Conservation (phyloP, 2,113 vertebrate genomes). For the Cettia cetti region DNA sequence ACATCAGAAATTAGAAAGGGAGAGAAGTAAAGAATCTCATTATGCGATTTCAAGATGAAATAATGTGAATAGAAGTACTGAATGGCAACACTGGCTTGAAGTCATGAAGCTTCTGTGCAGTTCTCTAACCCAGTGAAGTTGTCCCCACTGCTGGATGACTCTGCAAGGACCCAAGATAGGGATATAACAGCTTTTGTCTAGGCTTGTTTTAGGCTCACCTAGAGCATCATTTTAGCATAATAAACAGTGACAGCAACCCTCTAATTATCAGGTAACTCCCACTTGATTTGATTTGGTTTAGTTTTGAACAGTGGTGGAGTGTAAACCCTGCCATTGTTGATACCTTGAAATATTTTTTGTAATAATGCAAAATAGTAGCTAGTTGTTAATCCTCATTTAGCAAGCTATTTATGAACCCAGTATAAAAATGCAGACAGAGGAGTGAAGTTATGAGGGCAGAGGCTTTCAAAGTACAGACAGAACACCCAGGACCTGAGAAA, state of each 20-base stretch:
- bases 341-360: background rate
- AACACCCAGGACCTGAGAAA: background rate
- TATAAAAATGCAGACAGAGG: background rate
- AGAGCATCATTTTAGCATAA: background rate
- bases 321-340: background rate
- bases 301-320: background rate
- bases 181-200: background rate
- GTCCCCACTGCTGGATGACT: background rate
- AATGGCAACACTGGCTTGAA: slow-evolving; percentile 2
- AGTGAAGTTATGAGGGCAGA: background rate
- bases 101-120: background rate
- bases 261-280: background rate
- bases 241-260: background rate
- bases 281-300: background rate
- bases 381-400: background rate
- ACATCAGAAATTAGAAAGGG: background rate
- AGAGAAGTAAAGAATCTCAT: background rate
- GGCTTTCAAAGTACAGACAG: background rate
- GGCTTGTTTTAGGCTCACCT: background rate
- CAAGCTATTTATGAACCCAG: background rate
- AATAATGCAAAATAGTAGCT: background rate
- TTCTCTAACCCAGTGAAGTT: background rate
- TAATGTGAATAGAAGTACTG: background rate
- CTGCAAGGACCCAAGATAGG: background rate
- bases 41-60: background rate